Conservation (phyloP, 1,140 invertebrate genomes). For the Scylla paramamosain region DNA sequence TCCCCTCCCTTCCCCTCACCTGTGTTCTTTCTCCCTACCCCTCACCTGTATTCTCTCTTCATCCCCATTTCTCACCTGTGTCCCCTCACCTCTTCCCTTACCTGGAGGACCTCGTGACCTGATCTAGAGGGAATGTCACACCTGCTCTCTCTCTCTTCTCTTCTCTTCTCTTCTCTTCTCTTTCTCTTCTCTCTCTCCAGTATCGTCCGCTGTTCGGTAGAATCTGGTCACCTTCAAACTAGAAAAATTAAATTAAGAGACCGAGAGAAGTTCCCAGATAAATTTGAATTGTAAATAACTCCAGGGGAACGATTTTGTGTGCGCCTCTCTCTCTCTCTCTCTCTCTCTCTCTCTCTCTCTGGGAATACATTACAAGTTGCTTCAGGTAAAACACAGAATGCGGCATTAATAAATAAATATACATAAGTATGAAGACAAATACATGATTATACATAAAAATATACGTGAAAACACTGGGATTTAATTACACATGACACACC, state of each 20-base stretch:
- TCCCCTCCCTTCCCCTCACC: neutral
- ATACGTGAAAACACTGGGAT: too few relatives aligned
- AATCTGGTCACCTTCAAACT: neutral
- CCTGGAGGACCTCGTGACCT: too few relatives aligned
- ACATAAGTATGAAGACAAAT: neutral
- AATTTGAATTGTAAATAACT: slow-evolving; percentile 10
- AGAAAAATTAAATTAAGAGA: neutral
- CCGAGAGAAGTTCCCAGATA: neutral
- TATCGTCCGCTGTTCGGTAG: neutral
- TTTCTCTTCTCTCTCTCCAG: neutral
- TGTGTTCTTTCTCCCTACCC: neutral
- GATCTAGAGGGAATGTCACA: too few relatives aligned
- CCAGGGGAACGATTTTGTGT: neutral
- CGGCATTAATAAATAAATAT: neutral
- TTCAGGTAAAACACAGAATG: too few relatives aligned
- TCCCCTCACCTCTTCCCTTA: too few relatives aligned
- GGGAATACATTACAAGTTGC: too few relatives aligned
- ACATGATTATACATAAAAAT: neutral
- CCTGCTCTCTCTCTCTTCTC: neutral
- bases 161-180: neutral
- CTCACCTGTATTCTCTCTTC: too few relatives aligned
- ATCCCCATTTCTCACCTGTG: too few relatives aligned
- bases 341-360: too few relatives aligned
- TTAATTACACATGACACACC: too few relatives aligned
- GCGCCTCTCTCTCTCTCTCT: too few relatives aligned